These are phyloP conservation scores for Drosophila basisetae DNA, from an alignment of 2,888 invertebrate species.

Conservation along the genomic window DNA sequence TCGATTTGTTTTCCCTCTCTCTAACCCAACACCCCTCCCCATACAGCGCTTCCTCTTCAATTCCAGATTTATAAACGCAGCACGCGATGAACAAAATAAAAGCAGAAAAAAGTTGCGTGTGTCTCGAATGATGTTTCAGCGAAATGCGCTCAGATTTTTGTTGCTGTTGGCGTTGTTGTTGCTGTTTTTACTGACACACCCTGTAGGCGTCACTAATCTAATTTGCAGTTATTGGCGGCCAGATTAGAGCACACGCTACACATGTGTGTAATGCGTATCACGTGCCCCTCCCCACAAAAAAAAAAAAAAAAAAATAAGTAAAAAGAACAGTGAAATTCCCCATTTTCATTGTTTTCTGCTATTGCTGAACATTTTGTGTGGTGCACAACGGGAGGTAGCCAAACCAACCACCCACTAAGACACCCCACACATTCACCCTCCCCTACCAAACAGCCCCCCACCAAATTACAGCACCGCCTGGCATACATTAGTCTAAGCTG, in stretches of 20 bases:
- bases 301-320: background rate
- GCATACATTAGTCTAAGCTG: slow-evolving; percentile 70
- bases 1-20: slow-evolving; percentile 50
- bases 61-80: slow-evolving; percentile 68
- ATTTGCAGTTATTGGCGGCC: slow-evolving; percentile 77
- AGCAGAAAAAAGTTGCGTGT: slow-evolving; percentile 40
- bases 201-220: slow-evolving; percentile 73
- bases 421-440: background rate
- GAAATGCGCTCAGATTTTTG: slow-evolving; percentile 19
- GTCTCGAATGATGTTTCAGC: slow-evolving; percentile 7
- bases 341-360: slow-evolving; percentile 40
- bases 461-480: slow-evolving; percentile 13
- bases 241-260: slow-evolving; percentile 68
- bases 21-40: background rate
- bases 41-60: background rate
- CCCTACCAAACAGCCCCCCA: background rate
- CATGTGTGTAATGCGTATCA: slow-evolving; percentile 71
- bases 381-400: slow-evolving; percentile 25
- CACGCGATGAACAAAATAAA: slow-evolving; percentile 54
- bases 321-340: background rate
- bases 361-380: slow-evolving; percentile 54
- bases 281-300: slow-evolving; percentile 27
- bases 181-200: slow-evolving; percentile 17
- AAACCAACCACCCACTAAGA: slow-evolving; percentile 8
- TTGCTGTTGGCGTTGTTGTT: slow-evolving; percentile 6